These are phyloP conservation scores for Cephus cinctus DNA, from an alignment of 1,140 invertebrate species.

Conservation along the genomic window DNA sequence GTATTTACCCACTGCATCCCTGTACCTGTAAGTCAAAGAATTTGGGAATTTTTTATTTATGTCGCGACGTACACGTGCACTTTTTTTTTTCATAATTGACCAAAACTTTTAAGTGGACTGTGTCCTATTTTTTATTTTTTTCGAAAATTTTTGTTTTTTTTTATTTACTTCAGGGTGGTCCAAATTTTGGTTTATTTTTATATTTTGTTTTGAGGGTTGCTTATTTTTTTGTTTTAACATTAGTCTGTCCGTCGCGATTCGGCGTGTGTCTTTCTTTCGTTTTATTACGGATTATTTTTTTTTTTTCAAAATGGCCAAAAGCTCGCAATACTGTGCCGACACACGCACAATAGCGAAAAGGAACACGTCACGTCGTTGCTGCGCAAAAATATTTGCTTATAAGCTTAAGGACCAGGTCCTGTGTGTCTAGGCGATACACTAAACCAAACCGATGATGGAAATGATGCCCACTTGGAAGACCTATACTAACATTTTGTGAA, in stretches of 20 bases:
- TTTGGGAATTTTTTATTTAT: too few species aligned
- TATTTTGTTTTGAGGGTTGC: too few species aligned
- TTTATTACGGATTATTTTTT: background rate
- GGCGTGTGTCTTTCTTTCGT: background rate
- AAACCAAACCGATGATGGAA: slow-evolving; percentile 21
- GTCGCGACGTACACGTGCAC: too few species aligned
- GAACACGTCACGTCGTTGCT: slow-evolving; percentile 13
- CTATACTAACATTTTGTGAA: slow-evolving; percentile 32
- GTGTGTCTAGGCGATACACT: slow-evolving; percentile 30
- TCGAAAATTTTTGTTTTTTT: too few species aligned
- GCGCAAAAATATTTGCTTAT: slow-evolving; percentile 36
- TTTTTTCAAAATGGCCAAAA: slow-evolving; percentile 1
- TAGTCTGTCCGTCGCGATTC: background rate
- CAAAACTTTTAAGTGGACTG: too few species aligned
- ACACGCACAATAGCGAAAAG: slow-evolving; percentile 1
- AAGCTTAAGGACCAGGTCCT: slow-evolving; percentile 22
- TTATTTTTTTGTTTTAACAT: background rate
- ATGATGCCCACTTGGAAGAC: slow-evolving; percentile 17
- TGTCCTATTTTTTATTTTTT: too few species aligned
- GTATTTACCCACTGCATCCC: too few species aligned
- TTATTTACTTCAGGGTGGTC: too few species aligned
- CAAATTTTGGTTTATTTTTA: too few species aligned
- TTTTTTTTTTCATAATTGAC: too few species aligned
- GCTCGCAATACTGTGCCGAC: background rate
- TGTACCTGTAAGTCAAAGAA: too few species aligned